Base-by-base conservation (phyloP, 2,888 invertebrate species). In the Plutella xylostella region DNA sequence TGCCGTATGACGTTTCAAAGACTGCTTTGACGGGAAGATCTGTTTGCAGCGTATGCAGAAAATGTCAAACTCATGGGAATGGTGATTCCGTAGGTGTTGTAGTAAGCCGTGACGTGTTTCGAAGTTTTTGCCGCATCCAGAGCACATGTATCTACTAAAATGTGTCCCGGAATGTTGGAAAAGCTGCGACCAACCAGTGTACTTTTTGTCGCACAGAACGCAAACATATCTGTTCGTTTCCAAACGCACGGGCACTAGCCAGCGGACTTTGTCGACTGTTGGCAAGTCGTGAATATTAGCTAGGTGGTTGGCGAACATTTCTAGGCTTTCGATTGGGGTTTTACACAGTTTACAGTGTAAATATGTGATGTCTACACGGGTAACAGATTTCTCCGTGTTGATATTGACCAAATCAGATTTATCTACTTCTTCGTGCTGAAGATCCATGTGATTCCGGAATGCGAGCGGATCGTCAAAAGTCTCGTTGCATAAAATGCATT, bases 61-160 rank as follows among this genome's bases (percentile, higher is more conserved):
- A 6, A 35, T 21, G 21, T 35, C 40, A 33, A 17, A 18, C 37
- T n/a, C 31, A 2, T 11, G 30, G 20, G 14, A 12, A 15, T 39
- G 39, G n/a, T 21, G 5, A 7, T 11, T 22, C 25, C 9, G 4
- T 9, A 28, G 21, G 34, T 51, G 51, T 7, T 19, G 15, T 0
- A 20, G 18, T 5, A 50, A 21, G 3, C 50, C 50, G 5, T 15
- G 7, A 0, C 22, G n/a, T 2, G 54, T 50, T 28, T 50, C 48
- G 25, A 43, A 51, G 15, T 45, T 42, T n/a, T 43, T 47, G 15
- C 53, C 55, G 34, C 55, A 51, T 14, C 30, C 18, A 15, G 46
- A 43, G 34, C 51, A 51, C 7, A 50, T 44, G 12, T 45, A 43
- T 20, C 43, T 42, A 6, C 9, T 19, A 31, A 41, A 50, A 28